Percentiles rank a stretch among this genome's conserved stretches.
phyloP scores from a whole-genome alignment of 2,888 invertebrate species.

The Hyppa rectilinea region DNA sequence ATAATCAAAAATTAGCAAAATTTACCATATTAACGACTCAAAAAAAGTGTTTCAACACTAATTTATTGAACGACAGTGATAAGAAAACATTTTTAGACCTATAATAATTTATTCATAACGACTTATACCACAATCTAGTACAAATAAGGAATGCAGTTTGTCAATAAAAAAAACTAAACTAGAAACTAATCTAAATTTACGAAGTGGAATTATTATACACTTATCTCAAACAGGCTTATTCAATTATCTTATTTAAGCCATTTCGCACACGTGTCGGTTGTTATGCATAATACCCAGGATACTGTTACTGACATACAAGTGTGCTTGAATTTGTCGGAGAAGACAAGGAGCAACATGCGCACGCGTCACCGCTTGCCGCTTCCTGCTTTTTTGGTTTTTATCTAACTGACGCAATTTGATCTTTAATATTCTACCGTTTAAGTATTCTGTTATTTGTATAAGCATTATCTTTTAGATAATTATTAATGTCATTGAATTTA shows the following conservation, averaged over 20 bases:
- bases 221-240: slow-evolving; percentile 26
- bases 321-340: slow-evolving; percentile 51
- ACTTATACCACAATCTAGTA: neutral
- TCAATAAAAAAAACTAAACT: no score
- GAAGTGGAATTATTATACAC: slow-evolving; percentile 13
- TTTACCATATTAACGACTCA: neutral
- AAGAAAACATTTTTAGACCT: neutral
- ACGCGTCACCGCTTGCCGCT: slow-evolving; percentile 75
- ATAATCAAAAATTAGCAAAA: neutral
- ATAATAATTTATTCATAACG: neutral
- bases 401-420: neutral
- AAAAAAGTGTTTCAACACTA: neutral
- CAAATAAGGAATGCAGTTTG: neutral
- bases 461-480: neutral
- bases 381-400: slow-evolving; percentile 59
- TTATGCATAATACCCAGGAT: slow-evolving; percentile 52
- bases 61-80: neutral
- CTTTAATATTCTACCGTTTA: slow-evolving; percentile 11
- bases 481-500: no score
- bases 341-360: slow-evolving; percentile 65
- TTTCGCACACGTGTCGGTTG: slow-evolving; percentile 49
- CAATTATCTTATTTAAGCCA: slow-evolving; percentile 13
- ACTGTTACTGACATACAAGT: slow-evolving; percentile 23
- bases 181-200: neutral
- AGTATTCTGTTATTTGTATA: slow-evolving; percentile 1